Conservation (phyloP, 2,888 invertebrate genomes). For the Schrankia costaestrigalis region DNA sequence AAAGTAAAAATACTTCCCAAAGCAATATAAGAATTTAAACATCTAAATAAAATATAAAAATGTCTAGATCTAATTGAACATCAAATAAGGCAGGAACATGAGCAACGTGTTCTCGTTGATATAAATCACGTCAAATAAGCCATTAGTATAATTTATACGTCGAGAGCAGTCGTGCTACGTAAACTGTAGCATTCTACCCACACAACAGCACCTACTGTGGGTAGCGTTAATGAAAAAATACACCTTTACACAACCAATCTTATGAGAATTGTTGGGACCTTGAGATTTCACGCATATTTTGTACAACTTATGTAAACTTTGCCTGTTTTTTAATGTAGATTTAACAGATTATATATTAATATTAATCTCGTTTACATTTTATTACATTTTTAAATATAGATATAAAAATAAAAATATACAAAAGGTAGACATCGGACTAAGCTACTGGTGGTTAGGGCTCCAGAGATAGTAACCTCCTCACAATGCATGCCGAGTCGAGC, state of each 20-base stretch:
- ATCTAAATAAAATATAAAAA: background rate
- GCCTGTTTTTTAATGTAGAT: too few species aligned
- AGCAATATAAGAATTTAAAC: too few species aligned
- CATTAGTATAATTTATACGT: conserved; percentile 53
- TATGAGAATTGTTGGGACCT: conserved; percentile 6
- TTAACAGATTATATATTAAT: too few species aligned
- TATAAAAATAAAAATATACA: too few species aligned
- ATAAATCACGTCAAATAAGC: conserved; percentile 56
- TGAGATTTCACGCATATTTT: conserved; percentile 6
- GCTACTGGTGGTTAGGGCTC: too few species aligned
- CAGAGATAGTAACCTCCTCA: too few species aligned
- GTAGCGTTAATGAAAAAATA: conserved; percentile 31
- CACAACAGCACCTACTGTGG: conserved; percentile 19
- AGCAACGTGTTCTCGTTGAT: conserved; percentile 35
- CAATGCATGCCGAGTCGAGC: too few species aligned
- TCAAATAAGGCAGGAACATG: conserved; percentile 5
- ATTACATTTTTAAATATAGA: too few species aligned
- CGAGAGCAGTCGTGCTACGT: conserved; percentile 38
- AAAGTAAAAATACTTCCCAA: too few species aligned
- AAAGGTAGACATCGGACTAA: too few species aligned
- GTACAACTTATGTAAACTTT: conserved; percentile 1
- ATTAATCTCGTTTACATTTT: too few species aligned
- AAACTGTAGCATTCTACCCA: conserved; percentile 32
- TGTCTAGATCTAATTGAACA: conserved; percentile 3
- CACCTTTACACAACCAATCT: conserved; percentile 12